Evolutionary conservation across 2,113 vertebrate species (phyloP).

Genomic region (Amazona guildingii): DNA sequence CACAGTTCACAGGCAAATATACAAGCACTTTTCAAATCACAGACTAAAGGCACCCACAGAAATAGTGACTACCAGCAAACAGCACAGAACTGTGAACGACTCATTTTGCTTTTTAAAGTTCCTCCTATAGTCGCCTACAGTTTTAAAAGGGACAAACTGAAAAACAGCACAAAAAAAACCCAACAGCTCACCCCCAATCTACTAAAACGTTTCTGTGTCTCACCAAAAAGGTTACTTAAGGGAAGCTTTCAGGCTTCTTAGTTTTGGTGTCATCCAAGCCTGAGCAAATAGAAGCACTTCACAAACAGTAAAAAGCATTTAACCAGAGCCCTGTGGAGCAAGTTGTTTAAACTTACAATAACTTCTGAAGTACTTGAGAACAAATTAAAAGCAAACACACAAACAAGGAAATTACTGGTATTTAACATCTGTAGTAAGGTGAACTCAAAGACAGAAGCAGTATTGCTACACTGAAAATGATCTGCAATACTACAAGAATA

Average conservation of each 20-base stretch:
- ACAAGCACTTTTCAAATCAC: fast-evolving
- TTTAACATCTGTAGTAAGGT: not conserved
- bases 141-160: not conserved
- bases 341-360: not conserved
- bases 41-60: not conserved
- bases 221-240: not conserved
- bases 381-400: not conserved
- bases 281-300: not conserved
- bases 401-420: not conserved
- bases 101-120: not conserved
- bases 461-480: not conserved
- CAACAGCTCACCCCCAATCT: fast-evolving
- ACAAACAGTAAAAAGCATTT: not conserved
- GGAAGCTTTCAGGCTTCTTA: not conserved
- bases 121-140: not conserved
- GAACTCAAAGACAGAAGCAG: not conserved
- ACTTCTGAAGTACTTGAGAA: not conserved
- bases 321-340: not conserved
- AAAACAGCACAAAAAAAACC: not conserved
- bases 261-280: not conserved
- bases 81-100: not conserved
- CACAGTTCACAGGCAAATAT: not conserved
- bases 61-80: not conserved
- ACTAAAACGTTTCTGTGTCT: not conserved
- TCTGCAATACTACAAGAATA: not conserved